Evolutionary conservation across 2,888 invertebrate species (phyloP), one percentile per base, ranked within the genome.

Genomic region (Apamea epomidion): DNA sequence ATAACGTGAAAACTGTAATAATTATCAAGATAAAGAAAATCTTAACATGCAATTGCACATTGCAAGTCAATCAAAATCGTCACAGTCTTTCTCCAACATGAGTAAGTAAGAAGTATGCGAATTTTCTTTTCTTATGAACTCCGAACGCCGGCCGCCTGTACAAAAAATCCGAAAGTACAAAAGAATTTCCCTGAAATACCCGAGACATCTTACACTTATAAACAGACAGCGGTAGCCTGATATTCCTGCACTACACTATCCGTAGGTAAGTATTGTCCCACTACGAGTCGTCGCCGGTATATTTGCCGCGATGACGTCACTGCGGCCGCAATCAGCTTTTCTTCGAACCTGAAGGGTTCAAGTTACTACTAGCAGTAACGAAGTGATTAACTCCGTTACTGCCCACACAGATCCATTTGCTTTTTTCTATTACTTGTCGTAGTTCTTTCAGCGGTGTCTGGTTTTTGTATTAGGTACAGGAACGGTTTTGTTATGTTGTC

Each of bases 361-460:
- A 85, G 89, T 92, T 92, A 91, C 93, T 84, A 87, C 87, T 80
- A 87, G 85, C 88, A 89, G 89, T 91, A 91, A 92, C 90, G 91
- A 90, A 91, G 90, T 92, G 91, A 92, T 92, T 92, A 91, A 92
- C 92, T 92, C 85, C 83, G 87, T 90, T 90, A 90, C 83, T 81
- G 82, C 81, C 83, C 86, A 84, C 86, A 87, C 84, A 83, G 87
- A 91, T 88, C 86, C 82, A 86, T 90, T 91, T 85, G 84, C 81
- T 88, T 90, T 87, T 90, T 91, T 90, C 86, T 85, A 81, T 90
- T 85, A 84, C 82, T 82, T 70, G 83, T 90, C 81, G 81, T 83
- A 76, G 78, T 84, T 84, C 79, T 80, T 86, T 83, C 82, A 78
- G 78, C 51, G 75, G 82, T 86, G 79, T 84, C 88, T 88, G 87